Base-by-base conservation (phyloP, 1,140 invertebrate species). In the Pachyrhynchus sulphureomaculatus region DNA sequence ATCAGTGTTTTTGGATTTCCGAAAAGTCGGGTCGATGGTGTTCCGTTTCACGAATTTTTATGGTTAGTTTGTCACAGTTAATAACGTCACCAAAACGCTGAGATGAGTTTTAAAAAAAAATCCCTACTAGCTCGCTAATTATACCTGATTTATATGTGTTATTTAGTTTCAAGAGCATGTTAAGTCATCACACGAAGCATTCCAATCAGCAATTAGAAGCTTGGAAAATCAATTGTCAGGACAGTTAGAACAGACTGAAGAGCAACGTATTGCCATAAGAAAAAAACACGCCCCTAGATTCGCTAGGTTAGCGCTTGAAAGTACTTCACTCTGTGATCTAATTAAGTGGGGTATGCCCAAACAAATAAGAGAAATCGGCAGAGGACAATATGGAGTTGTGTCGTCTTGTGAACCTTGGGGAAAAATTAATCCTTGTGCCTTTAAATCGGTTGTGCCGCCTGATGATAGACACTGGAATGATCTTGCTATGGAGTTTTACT, bases 391-490 rank as follows among this genome's bases (percentile, higher is more conserved):
- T 77, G 93, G 93, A 10, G 92, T 96, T n/a, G 93, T 95, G 8
- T 95, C 91, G 75, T 80, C 88, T 0, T 92, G 91, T 69, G 88
- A 92, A 33, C 76, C 80, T 9, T 95, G 93, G 92, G 89, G 81
- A 0, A 89, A 84, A 0, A 83, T 82, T 42, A 79, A 83, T 37
- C 88, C 88, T 0, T 92, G 86, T 73, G 92, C 92, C 10, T 85
- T 95, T n/a, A 96, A 96, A 79, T 93, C 91, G 12, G 91, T 96
- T 23, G 86, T 95, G 21, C 92, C 92, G 0, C 88, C 91, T 2
- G 93, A 96, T 77, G 91, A 94, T 58, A 86, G 91, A 65, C 92
- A 95, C 72, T 95, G 92, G 89, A 90, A 92, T 75, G 93, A 96
- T 75, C 77, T 95, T 0, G 92, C 92, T 1, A 89, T 95, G 86